phyloP scores from a whole-genome alignment of 2,797 vertebrate genomes.

The Hypotaenidia okinawae region DNA sequence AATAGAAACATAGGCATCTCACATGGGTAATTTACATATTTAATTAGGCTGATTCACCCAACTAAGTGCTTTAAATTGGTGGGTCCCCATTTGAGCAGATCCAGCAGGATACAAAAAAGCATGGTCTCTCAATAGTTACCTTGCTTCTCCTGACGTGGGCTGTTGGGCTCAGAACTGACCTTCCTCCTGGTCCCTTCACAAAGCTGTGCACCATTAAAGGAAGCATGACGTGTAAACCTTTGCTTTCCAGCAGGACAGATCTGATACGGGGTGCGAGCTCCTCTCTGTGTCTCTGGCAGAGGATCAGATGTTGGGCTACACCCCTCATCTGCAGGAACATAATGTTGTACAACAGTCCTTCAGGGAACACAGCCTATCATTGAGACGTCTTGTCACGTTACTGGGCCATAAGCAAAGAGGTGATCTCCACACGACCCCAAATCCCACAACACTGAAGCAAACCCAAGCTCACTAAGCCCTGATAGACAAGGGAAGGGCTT shows the following conservation, averaged over 20 bases:
- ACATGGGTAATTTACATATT: neutral
- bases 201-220: conserved; percentile 77
- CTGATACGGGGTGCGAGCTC: neutral
- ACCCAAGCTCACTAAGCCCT: neutral
- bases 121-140: conserved; percentile 69
- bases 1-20: neutral
- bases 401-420: neutral
- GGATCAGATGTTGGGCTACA: conserved; percentile 58
- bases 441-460: neutral
- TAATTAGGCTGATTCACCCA: neutral
- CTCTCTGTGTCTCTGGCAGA: conserved; percentile 60
- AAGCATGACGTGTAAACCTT: conserved; percentile 80
- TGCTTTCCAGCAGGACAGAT: conserved; percentile 63
- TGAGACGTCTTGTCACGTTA: neutral
- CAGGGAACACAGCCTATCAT: neutral
- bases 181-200: conserved; percentile 74
- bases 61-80: neutral
- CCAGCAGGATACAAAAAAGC: neutral
- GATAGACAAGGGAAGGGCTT: neutral
- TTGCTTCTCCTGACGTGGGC: conserved; percentile 74
- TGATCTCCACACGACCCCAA: neutral
- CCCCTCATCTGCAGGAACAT: conserved; percentile 66
- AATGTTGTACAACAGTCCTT: conserved; percentile 1
- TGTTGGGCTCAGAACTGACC: conserved; percentile 87
- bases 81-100: neutral